Evolutionary conservation across 2,888 invertebrate genomes (phyloP).

Genomic region (Lepidonotus clava): DNA sequence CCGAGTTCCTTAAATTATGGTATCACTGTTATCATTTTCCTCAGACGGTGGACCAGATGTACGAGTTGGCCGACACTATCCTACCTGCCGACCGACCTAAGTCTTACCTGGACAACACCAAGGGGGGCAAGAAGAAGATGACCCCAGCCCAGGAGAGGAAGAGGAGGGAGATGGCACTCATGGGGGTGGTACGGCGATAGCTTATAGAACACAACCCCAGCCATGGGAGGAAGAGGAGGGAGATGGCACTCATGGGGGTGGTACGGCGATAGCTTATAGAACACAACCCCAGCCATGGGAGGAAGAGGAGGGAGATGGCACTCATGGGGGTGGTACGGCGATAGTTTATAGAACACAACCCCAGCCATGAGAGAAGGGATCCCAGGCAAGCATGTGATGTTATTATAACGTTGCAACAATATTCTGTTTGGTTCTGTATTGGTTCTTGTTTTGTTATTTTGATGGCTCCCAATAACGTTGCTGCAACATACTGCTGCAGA

Average conservation of each 20-base stretch:
- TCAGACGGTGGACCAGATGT: not conserved
- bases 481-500: no score
- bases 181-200: not conserved
- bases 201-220: not conserved
- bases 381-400: no score
- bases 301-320: not conserved
- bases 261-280: not conserved
- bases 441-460: no score
- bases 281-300: not conserved
- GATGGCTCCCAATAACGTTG: no score
- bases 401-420: no score
- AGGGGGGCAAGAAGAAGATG: not conserved
- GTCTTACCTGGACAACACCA: not conserved
- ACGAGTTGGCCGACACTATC: not conserved
- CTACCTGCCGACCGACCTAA: not conserved
- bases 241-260: not conserved
- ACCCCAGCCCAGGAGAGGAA: not conserved
- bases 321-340: not conserved
- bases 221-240: not conserved
- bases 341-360: no score
- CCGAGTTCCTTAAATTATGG: no score
- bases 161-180: not conserved
- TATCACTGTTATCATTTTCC: not conserved
- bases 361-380: no score
- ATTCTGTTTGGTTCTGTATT: no score